phyloP scores from a whole-genome alignment of 2,888 invertebrate genomes.

The Octonoba sinensis region DNA sequence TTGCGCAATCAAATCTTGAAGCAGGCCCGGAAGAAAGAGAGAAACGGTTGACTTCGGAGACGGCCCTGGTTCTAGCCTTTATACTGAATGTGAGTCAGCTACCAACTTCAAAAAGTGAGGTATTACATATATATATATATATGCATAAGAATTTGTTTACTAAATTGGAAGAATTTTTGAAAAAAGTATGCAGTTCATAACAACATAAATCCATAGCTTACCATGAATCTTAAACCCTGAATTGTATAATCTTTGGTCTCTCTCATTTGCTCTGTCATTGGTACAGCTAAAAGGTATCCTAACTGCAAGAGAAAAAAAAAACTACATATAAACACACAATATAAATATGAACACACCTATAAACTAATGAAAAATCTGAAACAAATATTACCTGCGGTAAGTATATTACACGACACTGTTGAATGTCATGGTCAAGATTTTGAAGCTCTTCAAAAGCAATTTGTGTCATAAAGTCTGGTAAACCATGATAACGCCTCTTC shows the following conservation, averaged over 20 bases:
- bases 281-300: slow-evolving; percentile 84
- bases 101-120: no score
- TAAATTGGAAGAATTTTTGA: no score
- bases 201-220: slow-evolving; percentile 69
- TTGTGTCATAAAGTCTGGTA: slow-evolving; percentile 81
- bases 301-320: slow-evolving; percentile 74
- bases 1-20: no score
- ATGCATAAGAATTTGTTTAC: no score
- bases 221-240: slow-evolving; percentile 81
- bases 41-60: no score
- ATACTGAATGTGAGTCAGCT: no score
- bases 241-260: slow-evolving; percentile 76
- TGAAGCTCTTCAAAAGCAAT: slow-evolving; percentile 81
- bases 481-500: slow-evolving; percentile 78
- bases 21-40: no score
- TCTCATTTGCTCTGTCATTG: slow-evolving; percentile 76
- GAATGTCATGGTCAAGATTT: slow-evolving; percentile 75
- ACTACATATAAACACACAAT: no score
- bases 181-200: no score
- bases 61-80: no score
- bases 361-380: slow-evolving; percentile 32
- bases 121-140: no score
- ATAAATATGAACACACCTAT: background rate
- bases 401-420: slow-evolving; percentile 70
- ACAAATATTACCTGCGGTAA: slow-evolving; percentile 74